Evolutionary conservation across 2,888 invertebrate species (phyloP).

Genomic region (Pachliopta kotzebuea): DNA sequence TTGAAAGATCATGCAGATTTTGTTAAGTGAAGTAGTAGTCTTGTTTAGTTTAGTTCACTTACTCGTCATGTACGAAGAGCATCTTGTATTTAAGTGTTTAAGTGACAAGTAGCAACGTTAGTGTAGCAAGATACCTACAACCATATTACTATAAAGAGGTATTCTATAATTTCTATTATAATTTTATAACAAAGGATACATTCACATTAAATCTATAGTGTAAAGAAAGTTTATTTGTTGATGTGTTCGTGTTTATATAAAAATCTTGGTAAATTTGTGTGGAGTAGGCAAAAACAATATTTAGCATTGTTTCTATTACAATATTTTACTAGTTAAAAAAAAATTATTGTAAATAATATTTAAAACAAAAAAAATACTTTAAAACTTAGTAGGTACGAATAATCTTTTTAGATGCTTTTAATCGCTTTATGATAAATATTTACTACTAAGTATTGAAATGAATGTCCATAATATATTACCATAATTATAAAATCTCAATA

Average conservation of each 20-base stretch:
- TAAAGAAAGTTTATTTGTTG: background rate
- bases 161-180: background rate
- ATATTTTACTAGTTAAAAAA: no score
- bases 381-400: no score
- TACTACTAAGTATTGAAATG: no score
- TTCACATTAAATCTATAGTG: no score
- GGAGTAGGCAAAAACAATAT: no score
- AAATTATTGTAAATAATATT: no score
- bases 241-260: background rate
- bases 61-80: constrained; percentile 46
- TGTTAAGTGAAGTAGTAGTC: constrained; percentile 45
- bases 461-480: no score
- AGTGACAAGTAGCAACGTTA: background rate
- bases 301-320: background rate
- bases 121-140: background rate
- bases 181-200: no score
- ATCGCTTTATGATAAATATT: no score
- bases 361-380: no score
- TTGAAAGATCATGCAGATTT: constrained; percentile 63
- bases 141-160: background rate
- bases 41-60: constrained; percentile 58
- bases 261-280: background rate
- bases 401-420: no score
- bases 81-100: constrained; percentile 12
- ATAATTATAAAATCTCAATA: no score